These are phyloP conservation scores for Calameuta idolon DNA, from an alignment of 2,888 invertebrate species.

Conservation along the genomic window DNA sequence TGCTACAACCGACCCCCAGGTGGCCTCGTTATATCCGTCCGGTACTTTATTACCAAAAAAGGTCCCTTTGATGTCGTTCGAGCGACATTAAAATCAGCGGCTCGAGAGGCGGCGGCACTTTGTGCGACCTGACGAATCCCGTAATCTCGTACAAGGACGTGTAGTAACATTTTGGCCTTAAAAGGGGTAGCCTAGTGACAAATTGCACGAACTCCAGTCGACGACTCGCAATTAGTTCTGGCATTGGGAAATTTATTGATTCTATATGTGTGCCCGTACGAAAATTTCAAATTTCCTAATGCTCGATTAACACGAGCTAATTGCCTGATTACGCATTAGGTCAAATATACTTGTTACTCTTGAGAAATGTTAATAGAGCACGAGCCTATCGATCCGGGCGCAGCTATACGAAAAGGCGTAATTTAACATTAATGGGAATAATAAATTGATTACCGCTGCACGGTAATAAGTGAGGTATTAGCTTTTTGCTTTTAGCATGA, in stretches of 20 bases:
- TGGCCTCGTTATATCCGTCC: constrained; percentile 30
- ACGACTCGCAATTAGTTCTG: neutral
- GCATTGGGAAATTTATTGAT: neutral
- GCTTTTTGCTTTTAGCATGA: constrained; percentile 6
- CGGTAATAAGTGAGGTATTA: constrained; percentile 10
- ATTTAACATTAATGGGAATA: constrained; percentile 8
- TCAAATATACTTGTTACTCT: neutral
- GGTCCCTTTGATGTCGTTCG: constrained; percentile 28
- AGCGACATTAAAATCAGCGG: constrained; percentile 32
- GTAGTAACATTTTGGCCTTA: neutral
- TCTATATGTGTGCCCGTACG: neutral
- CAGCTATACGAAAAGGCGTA: neutral
- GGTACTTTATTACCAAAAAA: constrained; percentile 23
- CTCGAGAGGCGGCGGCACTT: neutral
- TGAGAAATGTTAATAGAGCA: neutral
- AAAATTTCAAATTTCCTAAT: neutral
- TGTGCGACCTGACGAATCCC: neutral
- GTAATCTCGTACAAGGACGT: neutral
- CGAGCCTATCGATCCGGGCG: neutral
- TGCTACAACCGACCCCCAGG: neutral
- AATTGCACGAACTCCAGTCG: neutral
- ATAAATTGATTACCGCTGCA: neutral
- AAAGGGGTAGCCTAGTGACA: neutral
- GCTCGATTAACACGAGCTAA: neutral
- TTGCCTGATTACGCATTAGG: no score